Base-by-base conservation (phyloP, 2,113 vertebrate genomes). In the Hassar affinis region DNA sequence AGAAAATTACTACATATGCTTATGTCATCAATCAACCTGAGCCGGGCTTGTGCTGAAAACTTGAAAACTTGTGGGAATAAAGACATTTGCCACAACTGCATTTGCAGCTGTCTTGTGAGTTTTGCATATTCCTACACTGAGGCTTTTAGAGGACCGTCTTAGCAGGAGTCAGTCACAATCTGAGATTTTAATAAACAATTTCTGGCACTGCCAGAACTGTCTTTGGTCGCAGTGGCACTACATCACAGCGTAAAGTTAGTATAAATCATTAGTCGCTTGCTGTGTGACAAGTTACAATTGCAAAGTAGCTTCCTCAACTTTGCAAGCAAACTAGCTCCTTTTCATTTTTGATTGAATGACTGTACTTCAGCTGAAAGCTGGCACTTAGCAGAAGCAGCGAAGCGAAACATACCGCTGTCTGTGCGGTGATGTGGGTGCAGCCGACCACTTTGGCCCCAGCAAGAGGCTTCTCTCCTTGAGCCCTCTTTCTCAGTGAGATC, bases 371-470 rank as follows among this genome's bases (percentile, higher is more conserved):
- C 25, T 49, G 35, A 72, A 74, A 74, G 38, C 20, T 20, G 1
- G 22, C 30, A 7, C 47, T 69, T n/a, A 47, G 27, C 3, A 56
- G 33, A 25, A 38, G 22, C 25, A 47, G 35, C 30, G 30, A 49
- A 72, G 42, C 25, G 49, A 7, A 84, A 92, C 97, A 85, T 94
- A 99, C 98, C 1, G 97, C 98, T 2, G 97, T 99, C 94, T 99
- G 97, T 74, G 98, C 98, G 18, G 98, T 99, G 90, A 99, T 99
- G 90, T 99, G 98, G 80, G 98, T 99, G 38, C 98, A 99, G 88
- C 98, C 98, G 30, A 99, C 97, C 27, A 99, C 98, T 92, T 98
- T 99, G 25, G 97, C 97, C 91, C 97, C 98, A 45, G 97, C 97
- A 86, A 99, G 94, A 61, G 98, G 98, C 82, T 99, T 99, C 92